Percentiles rank a stretch among this genome's conserved stretches.
Conservation (phyloP, 1,140 invertebrate species). For the Leptopilina clavipes region DNA sequence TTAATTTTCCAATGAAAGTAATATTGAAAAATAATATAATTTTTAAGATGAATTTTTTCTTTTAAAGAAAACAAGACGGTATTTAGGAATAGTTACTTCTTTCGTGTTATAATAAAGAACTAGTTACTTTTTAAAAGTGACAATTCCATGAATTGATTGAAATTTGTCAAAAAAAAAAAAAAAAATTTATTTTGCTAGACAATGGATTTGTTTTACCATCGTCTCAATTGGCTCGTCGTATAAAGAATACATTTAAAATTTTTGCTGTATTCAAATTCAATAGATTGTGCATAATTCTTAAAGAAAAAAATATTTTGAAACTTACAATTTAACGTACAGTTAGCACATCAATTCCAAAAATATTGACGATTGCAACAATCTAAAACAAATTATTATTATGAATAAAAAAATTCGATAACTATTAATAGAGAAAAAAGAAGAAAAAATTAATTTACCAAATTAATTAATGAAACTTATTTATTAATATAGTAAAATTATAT, state of each 20-base stretch:
- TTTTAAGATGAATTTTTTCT: too few species aligned
- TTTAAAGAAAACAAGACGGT: too few species aligned
- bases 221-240: conserved; percentile 11
- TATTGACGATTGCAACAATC: not conserved
- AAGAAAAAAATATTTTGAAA: not conserved
- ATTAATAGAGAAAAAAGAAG: too few species aligned
- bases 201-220: not conserved
- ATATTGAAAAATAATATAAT: too few species aligned
- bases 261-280: not conserved
- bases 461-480: too few species aligned
- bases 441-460: too few species aligned
- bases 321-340: not conserved
- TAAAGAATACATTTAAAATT: not conserved
- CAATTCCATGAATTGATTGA: not conserved
- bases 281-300: conserved; percentile 19
- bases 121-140: not conserved
- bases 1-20: too few species aligned
- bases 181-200: not conserved
- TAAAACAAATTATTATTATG: not conserved
- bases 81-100: not conserved
- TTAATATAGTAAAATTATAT: too few species aligned
- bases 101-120: not conserved
- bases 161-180: not conserved
- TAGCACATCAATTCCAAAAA: not conserved
- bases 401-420: too few species aligned